Base-by-base conservation (phyloP, 2,113 vertebrate species). In the Lagenorhynchus albirostris region DNA sequence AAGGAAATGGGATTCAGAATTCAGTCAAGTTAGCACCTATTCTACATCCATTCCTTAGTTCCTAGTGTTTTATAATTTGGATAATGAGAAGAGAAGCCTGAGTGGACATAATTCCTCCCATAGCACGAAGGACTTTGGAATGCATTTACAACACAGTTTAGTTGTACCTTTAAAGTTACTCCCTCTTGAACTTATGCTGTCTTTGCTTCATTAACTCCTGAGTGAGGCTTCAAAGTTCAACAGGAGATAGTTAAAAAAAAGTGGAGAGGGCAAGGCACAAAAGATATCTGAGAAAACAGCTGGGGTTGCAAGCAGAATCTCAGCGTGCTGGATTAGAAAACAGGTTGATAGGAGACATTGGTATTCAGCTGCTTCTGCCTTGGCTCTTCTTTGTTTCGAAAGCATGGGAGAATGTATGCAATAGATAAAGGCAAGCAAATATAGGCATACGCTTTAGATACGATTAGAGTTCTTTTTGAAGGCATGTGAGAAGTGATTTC, bases 371-470 rank as follows among this genome's bases (percentile, higher is more conserved):
- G 47, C 76, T 93, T 87, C 85, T 92, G 50, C 36, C 65, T 63
- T 76, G 26, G 33, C 44, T 83, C 10, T 62, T 93, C 29, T 94
- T 8, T 93, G 50, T 93, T 89, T 97, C 41, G 88, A 82, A 96
- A 85, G 25, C 29, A 44, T 41, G 21, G 29, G 62, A 55, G 60
- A 60, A 81, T 80, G 62, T 70, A 74, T 76, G 41, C 63, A 82
- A 6, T 80, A 86, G 68, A 71, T 87, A 67, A 91, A 94, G 62
- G 70, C 53, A 92, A 86, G 53, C 68, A 82, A 93, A 55, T 50
- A 41, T 47, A 53, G 41, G 47, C 41, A 82, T n/a, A 41, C 41
- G 20, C 53, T 81, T 50, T 15, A 81, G 50, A 67, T 76, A 65
- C 58, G 38, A 44, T 68, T 79, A 68, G n/a, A 15, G 14, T 71